These are phyloP conservation scores for Apostichopus parvimensis DNA, from an alignment of 35 echinoderm and acorn worm genomes.

Conservation along the genomic window DNA sequence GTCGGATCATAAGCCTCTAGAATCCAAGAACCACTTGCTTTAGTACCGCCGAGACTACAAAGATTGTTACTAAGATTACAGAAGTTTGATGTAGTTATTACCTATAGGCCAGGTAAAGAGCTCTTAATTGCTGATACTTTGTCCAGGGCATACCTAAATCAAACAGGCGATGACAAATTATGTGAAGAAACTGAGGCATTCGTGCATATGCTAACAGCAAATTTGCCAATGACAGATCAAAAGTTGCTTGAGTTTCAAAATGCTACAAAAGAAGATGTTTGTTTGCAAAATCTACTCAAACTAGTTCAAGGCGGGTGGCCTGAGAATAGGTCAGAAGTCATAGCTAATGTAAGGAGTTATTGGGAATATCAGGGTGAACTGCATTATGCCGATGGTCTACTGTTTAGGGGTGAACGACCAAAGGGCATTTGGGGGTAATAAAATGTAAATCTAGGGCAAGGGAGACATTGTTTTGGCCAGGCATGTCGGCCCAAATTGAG, in stretches of 20 bases:
- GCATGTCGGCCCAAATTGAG: background rate
- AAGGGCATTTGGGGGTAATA: background rate
- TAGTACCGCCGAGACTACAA: conserved; percentile 5
- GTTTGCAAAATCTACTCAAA: conserved; percentile 6
- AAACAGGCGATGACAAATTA: background rate
- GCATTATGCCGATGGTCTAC: background rate
- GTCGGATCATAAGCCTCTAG: conserved; percentile 19
- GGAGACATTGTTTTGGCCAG: background rate
- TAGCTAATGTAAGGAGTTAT: background rate
- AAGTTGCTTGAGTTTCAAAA: conserved; percentile 15
- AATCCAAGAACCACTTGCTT: background rate
- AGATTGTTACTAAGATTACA: background rate
- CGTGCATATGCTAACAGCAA: background rate
- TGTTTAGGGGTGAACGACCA: background rate
- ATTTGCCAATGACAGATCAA: conserved; percentile 33
- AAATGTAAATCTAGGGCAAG: background rate
- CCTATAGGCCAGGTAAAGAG: conserved; percentile 24
- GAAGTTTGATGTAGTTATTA: conserved; percentile 5
- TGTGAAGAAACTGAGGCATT: background rate
- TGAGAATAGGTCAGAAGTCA: background rate
- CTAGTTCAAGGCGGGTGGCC: background rate
- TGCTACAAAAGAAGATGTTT: conserved; percentile 36
- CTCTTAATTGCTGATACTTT: conserved; percentile 20
- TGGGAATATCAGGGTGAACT: background rate
- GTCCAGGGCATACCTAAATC: conserved; percentile 3